Conservation (phyloP, 2,888 invertebrate genomes). For the Zhuqinia jingwanae region DNA sequence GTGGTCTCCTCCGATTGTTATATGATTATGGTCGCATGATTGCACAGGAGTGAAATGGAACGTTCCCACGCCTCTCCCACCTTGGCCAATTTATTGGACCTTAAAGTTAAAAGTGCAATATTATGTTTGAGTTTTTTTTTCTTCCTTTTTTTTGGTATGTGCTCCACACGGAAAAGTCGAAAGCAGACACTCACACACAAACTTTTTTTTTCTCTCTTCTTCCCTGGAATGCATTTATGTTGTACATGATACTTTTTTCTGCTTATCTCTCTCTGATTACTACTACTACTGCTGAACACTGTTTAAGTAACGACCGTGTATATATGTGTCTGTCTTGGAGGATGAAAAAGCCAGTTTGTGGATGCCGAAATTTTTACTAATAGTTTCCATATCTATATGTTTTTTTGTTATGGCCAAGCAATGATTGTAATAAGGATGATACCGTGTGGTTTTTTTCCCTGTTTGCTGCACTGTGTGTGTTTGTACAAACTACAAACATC, state of each 20-base stretch:
- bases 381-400: not conserved
- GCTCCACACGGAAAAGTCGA: no score
- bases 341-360: not conserved
- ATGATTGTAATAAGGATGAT: not conserved
- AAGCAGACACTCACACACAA: no score
- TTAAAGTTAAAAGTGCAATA: conserved; percentile 67
- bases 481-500: conserved; percentile 24
- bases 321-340: no score
- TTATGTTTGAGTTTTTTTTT: conserved; percentile 48
- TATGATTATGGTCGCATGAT: conserved; percentile 3
- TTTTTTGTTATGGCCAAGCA: not conserved
- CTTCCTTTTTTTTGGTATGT: not conserved
- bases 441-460: not conserved
- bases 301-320: no score
- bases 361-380: not conserved
- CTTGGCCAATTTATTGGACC: conserved; percentile 74
- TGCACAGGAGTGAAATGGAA: conserved; percentile 55
- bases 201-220: no score
- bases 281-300: not conserved
- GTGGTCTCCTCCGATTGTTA: not conserved
- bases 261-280: not conserved
- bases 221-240: conserved; percentile 27
- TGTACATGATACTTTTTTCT: conserved; percentile 1
- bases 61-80: conserved; percentile 76
- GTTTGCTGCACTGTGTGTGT: conserved; percentile 8